phyloP scores from a whole-genome alignment of 2,113 vertebrate species.

The Poeciliopsis retropinna region DNA sequence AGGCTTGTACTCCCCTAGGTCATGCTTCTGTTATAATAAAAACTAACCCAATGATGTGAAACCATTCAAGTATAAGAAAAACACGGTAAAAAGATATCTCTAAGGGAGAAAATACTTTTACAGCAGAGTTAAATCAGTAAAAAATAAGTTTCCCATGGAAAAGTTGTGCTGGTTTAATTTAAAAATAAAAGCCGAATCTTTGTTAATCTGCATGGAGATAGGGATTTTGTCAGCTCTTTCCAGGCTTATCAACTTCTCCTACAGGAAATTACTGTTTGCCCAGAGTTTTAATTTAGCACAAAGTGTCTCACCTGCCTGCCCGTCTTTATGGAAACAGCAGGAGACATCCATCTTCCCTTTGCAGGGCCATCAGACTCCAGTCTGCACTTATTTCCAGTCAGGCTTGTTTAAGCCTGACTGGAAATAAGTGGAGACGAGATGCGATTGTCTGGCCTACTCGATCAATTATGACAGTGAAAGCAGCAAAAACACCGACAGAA shows the following conservation, averaged over 20 bases:
- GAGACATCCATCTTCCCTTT: slow-evolving; percentile 60
- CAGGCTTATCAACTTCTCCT: background rate
- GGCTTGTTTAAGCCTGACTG: slow-evolving; percentile 77
- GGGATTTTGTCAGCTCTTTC: background rate
- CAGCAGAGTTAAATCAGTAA: background rate
- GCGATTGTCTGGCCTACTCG: slow-evolving; percentile 69
- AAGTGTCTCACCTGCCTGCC: slow-evolving; percentile 37
- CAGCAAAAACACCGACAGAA: slow-evolving; percentile 42
- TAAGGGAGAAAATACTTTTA: background rate
- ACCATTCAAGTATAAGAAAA: background rate
- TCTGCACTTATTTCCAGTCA: slow-evolving; percentile 38
- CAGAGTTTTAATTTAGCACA: slow-evolving; percentile 27
- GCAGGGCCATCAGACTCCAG: slow-evolving; percentile 75
- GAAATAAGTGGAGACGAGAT: slow-evolving; percentile 72
- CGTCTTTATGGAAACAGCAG: slow-evolving; percentile 60
- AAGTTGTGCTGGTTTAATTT: background rate
- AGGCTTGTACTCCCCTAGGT: too few species aligned
- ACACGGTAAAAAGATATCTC: background rate
- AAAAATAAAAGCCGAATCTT: background rate
- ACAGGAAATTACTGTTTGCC: slow-evolving; percentile 19
- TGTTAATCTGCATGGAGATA: background rate
- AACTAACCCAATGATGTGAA: too few species aligned
- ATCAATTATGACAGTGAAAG: slow-evolving; percentile 71
- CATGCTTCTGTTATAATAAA: too few species aligned
- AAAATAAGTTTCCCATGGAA: background rate